Base-by-base conservation (phyloP, 2,113 vertebrate genomes). In the Mesocricetus auratus region DNA sequence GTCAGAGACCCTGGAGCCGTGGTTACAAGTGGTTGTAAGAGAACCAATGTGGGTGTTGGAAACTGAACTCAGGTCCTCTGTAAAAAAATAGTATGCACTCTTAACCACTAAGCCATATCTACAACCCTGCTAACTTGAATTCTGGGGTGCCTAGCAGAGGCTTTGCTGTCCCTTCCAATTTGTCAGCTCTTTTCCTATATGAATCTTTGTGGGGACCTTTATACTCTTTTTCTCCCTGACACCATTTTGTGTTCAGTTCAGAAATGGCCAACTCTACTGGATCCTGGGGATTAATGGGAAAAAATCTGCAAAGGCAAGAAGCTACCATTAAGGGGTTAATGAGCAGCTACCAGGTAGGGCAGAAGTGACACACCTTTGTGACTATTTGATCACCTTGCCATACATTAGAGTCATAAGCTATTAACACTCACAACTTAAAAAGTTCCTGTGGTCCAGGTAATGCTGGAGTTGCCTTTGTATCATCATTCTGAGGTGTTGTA, bases 281-380 rank as follows among this genome's bases (percentile, higher is more conserved):
- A 36, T 93, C 29, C 31, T 79, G 21, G 64, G 82, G 68, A 58
- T 42, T 92, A 89, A 79, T 16, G 22, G 0, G 45, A 66, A 62
- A 90, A 93, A 93, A 75, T 93, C 21, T 92, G 45, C 58, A 88
- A 62, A 81, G 45, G 17, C 78, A 8, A 8, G 83, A 71, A 93
- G 33, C 19, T 77, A 33, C 42, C 93, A 1, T 39, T 66, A 47
- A 66, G 39, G 85, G 64, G 94, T 88, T 88, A 36, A 42, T 53
- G 47, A 88, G 29, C 12, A 15, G 5, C 83, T 50, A 47, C 17
- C 47, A 39, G 36, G 10, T 12, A 0, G 4, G 71, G 45, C 29
- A 62, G 73, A 4, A 82, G 45, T 16, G 33, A 42, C 3, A 17
- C 36, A 73, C 31, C 22, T 74, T 3, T 29, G 29, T 4, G 33